Evolutionary conservation across 1,140 invertebrate species (phyloP), one percentile per base, ranked within the genome.

Genomic region (Caenorhabditis briggsae): DNA sequence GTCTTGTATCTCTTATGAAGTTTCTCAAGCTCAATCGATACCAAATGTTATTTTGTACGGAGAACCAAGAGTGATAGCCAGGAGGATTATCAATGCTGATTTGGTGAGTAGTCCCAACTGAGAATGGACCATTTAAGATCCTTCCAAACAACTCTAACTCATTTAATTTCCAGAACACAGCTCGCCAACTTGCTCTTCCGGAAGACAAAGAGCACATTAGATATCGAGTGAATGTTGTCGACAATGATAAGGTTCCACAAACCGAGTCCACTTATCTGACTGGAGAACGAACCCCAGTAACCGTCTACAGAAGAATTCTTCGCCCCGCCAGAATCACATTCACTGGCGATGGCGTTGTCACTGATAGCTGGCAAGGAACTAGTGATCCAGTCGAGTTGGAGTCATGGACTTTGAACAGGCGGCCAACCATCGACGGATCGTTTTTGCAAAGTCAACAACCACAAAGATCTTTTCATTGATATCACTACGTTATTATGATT

Each of bases 1-100:
- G 16, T 46, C 18, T 16, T 70, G 9, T 18, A 6, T 18, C 11
- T 14, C 64, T 70, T 18, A 33, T 18, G n/a, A 14, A 7, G 20
- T 46, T 70, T 43, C 12, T 43, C 20, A 23, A 61, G 5, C 12
- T 25, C 64, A 43, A 70, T 70, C 59, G 25, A 64, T 64, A 18
- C 64, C 64, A 46, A 70, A 70, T 70, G 64, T 70, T 70, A 70
- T 70, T 46, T 46, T 70, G 41, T 43, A 33, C 41, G 64, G 64
- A 18, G 33, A 70, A 46, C 64, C 64, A 46, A 70, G 64, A 70
- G 64, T 70, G 43, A 41, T 70, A 5, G 64, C 64, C 0, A 43
- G 64, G 41, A 70, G 64, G 64, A 70, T 70, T 43, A 33, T 70
- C 18, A 70, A 70, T 70, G 64, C 43, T 7, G 64, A 70, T 70